Conservation (phyloP, 2,113 vertebrate species). For the Neolamprologus variostigma region DNA sequence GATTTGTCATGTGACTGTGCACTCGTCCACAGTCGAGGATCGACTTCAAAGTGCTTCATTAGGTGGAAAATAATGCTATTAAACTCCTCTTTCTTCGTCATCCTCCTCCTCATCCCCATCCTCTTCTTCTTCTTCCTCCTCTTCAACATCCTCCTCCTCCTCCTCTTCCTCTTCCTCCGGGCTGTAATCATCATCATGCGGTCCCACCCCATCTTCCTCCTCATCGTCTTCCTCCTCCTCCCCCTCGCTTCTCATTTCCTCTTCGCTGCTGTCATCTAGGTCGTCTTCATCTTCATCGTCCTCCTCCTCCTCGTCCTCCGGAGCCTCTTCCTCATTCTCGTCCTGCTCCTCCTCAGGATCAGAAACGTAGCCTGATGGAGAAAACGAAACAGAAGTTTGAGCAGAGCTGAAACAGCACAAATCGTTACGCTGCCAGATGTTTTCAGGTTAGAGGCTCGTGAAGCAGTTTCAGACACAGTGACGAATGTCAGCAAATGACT, state of each 20-base stretch:
- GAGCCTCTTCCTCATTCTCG: conserved; percentile 15
- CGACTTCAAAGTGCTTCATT: neutral
- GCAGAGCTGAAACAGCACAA: neutral
- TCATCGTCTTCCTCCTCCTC: conserved; percentile 50
- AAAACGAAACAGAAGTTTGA: neutral
- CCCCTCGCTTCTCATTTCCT: conserved; percentile 40
- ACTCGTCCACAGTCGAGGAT: neutral
- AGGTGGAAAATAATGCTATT: neutral
- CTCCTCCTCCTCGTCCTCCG: conserved; percentile 6
- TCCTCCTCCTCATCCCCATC: neutral
- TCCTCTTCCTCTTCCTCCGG: conserved; percentile 47
- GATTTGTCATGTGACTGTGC: neutral
- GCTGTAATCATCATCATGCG: conserved; percentile 12
- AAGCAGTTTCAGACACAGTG: neutral
- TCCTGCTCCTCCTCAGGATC: conserved; percentile 38
- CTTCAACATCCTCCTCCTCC: neutral
- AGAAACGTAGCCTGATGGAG: conserved; percentile 13
- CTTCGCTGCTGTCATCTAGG: conserved; percentile 50
- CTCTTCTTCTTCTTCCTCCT: neutral
- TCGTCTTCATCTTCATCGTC: conserved; percentile 16
- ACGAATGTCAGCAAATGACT: accelerated
- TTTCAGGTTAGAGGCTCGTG: neutral
- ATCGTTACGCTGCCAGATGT: neutral
- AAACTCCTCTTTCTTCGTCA: neutral
- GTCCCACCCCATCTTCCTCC: conserved; percentile 33